Evolutionary conservation across 2,797 vertebrate species (phyloP).

Genomic region (Chelon labrosus): DNA sequence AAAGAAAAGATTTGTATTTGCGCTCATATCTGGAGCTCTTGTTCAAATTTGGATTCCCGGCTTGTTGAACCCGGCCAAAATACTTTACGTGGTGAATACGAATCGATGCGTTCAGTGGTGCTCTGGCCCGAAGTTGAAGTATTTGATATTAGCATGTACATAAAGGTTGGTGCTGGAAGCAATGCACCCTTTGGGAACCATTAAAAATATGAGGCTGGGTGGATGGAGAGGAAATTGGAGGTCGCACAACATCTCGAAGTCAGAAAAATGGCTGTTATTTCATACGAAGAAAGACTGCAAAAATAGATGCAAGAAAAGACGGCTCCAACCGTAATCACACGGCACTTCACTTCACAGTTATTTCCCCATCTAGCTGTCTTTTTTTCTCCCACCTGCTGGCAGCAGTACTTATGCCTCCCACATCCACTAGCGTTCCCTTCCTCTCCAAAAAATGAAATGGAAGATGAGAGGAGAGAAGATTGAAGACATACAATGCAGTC

Average conservation of each 20-base stretch:
- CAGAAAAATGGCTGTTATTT: slow-evolving; percentile 1
- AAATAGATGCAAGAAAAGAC: background rate
- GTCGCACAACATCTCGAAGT: background rate
- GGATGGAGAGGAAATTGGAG: background rate
- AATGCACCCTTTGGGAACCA: background rate
- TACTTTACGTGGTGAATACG: background rate
- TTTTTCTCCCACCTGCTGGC: slow-evolving; percentile 18
- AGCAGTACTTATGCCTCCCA: slow-evolving; percentile 25
- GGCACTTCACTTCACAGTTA: slow-evolving; percentile 16
- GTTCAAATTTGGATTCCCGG: background rate
- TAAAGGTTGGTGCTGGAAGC: background rate
- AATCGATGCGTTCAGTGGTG: background rate
- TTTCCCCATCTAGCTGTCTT: slow-evolving; percentile 11
- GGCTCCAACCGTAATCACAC: slow-evolving; percentile 25
- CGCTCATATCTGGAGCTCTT: background rate
- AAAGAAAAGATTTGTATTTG: background rate
- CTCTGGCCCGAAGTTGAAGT: background rate
- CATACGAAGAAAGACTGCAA: background rate
- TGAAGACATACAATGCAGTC: slow-evolving; percentile 42
- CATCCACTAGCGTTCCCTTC: slow-evolving; percentile 12
- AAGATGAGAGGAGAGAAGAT: slow-evolving; percentile 45
- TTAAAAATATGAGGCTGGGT: background rate
- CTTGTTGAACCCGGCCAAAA: background rate
- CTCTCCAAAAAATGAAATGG: slow-evolving; percentile 24
- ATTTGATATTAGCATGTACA: background rate